Conservation (phyloP, 2,797 vertebrate genomes). For the Antrozous pallidus region DNA sequence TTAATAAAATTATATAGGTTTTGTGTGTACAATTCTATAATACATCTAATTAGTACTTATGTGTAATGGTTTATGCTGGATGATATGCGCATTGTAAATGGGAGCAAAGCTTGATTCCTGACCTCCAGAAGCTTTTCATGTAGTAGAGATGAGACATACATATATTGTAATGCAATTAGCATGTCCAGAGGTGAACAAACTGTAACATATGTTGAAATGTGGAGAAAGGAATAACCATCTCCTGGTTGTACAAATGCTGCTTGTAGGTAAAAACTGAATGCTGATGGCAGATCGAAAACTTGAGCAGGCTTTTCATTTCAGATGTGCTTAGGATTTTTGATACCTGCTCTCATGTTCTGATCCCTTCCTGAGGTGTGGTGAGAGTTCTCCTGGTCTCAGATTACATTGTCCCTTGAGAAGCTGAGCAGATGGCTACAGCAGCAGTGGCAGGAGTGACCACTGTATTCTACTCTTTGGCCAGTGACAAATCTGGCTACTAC, state of each 20-base stretch:
- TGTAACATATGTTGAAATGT: not conserved
- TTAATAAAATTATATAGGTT: not conserved
- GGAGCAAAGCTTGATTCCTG: not conserved
- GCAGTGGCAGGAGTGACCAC: not conserved
- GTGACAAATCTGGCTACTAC: too few species aligned
- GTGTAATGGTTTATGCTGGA: not conserved
- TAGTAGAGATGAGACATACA: not conserved
- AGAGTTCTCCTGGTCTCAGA: not conserved
- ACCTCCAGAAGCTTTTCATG: not conserved
- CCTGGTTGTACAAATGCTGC: not conserved
- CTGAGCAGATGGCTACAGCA: conserved; percentile 40
- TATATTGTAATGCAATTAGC: too few species aligned
- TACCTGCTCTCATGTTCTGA: not conserved
- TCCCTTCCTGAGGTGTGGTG: not conserved
- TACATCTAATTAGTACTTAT: not conserved
- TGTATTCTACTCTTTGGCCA: too few species aligned
- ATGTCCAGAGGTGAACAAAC: not conserved
- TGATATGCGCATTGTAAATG: not conserved
- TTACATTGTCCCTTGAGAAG: not conserved
- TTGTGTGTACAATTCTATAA: not conserved
- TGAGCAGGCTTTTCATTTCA: not conserved
- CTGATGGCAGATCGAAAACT: not conserved
- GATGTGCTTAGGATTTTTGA: not conserved
- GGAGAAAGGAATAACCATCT: not conserved
- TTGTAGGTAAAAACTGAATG: not conserved